phyloP scores from a whole-genome alignment of 2,797 vertebrate genomes.

The Epinephelus coioides region DNA sequence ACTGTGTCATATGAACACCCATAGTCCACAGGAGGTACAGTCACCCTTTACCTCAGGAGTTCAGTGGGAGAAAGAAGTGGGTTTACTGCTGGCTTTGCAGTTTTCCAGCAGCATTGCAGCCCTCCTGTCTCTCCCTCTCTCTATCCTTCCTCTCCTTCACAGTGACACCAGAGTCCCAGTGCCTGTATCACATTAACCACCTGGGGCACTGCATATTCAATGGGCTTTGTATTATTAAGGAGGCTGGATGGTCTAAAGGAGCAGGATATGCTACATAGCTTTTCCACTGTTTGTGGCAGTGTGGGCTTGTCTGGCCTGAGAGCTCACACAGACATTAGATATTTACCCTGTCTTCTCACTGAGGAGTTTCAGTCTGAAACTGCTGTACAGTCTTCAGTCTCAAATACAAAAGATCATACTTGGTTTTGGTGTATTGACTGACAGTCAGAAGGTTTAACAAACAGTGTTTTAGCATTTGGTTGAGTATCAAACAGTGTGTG shows the following conservation, averaged over 20 bases:
- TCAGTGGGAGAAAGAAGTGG: constrained; percentile 8
- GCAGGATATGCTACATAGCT: constrained; percentile 12
- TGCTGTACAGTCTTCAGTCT: not conserved
- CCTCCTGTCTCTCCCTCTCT: not conserved
- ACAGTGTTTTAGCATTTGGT: not conserved
- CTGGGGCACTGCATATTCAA: constrained; percentile 86
- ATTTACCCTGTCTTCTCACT: not conserved
- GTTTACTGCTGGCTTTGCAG: constrained; percentile 49
- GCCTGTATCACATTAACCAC: constrained; percentile 79
- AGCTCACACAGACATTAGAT: not conserved
- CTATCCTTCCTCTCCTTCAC: constrained; percentile 28
- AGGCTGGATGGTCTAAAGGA: constrained; percentile 43
- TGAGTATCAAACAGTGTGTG: no score
- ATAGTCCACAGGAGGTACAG: not conserved
- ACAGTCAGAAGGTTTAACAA: not conserved
- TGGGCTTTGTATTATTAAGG: constrained; percentile 83
- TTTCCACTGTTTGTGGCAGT: constrained; percentile 23
- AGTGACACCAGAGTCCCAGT: constrained; percentile 66
- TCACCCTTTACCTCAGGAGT: not conserved
- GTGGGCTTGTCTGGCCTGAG: constrained; percentile 6
- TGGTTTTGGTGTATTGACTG: not conserved
- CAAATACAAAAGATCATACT: not conserved
- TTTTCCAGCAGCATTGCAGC: constrained; percentile 56
- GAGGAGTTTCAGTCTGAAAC: not conserved
- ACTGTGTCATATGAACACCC: not conserved